Percentiles rank a stretch among this genome's conserved stretches.
phyloP scores from a whole-genome alignment of 2,797 vertebrate species.

The Lacerta agilis region DNA sequence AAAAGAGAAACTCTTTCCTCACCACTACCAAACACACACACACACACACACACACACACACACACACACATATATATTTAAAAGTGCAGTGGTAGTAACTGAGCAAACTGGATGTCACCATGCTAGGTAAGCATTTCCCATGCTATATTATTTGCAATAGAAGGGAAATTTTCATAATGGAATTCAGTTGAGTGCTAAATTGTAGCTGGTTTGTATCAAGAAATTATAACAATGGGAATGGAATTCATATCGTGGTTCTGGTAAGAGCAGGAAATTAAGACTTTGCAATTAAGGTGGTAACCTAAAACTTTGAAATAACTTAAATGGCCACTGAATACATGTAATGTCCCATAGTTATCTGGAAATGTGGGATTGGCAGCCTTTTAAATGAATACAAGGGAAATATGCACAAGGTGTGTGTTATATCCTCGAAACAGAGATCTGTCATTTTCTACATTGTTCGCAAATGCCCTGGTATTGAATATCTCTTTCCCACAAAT shows the following conservation, averaged over 20 bases:
- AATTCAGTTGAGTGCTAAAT: slow-evolving; percentile 70
- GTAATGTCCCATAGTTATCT: slow-evolving; percentile 71
- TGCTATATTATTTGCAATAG: slow-evolving; percentile 52
- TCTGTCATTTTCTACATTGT: slow-evolving; percentile 92
- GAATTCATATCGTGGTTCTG: slow-evolving; percentile 65
- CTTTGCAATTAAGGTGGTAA: slow-evolving; percentile 75
- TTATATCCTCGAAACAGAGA: slow-evolving; percentile 79
- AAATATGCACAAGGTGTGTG: slow-evolving; percentile 73
- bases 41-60: not conserved
- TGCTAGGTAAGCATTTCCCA: slow-evolving; percentile 69
- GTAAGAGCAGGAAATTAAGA: slow-evolving; percentile 65
- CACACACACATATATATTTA: not conserved
- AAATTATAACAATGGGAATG: slow-evolving; percentile 63
- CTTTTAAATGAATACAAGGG: slow-evolving; percentile 64
- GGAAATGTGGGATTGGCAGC: slow-evolving; percentile 66
- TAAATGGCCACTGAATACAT: slow-evolving; percentile 70
- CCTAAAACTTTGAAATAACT: slow-evolving; percentile 75
- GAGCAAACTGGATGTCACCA: slow-evolving; percentile 59
- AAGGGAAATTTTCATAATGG: slow-evolving; percentile 60
- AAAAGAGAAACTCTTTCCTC: slow-evolving; percentile 43
- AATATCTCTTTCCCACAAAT: slow-evolving; percentile 94
- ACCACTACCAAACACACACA: not conserved
- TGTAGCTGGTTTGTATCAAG: slow-evolving; percentile 69
- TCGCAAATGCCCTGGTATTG: slow-evolving; percentile 87
- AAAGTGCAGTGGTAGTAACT: slow-evolving; percentile 56